Percentiles rank a stretch among this genome's conserved stretches.
phyloP scores from a whole-genome alignment of 2,797 vertebrate species.

The Lepilemur septentrionalis region DNA sequence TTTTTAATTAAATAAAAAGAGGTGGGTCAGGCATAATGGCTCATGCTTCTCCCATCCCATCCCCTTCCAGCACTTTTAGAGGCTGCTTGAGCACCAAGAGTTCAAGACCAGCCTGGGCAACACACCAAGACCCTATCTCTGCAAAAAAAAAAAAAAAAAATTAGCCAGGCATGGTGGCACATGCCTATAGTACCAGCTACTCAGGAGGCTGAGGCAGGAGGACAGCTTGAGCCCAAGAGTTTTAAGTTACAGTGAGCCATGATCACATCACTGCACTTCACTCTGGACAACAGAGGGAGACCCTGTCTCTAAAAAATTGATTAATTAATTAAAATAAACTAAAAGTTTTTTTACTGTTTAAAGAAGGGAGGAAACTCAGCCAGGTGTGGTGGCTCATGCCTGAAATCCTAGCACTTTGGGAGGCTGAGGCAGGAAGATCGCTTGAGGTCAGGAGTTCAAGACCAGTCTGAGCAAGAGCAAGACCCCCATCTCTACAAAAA shows the following conservation, averaged over 20 bases:
- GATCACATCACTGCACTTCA: neutral
- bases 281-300: neutral
- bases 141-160: neutral
- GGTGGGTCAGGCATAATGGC: neutral
- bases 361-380: neutral
- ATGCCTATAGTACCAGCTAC: neutral
- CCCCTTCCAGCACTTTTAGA: neutral
- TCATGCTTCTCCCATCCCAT: neutral
- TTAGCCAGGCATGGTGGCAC: neutral
- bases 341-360: neutral
- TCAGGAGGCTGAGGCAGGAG: neutral
- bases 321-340: neutral
- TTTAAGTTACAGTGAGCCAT: neutral
- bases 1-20: neutral
- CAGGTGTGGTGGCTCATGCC: neutral
- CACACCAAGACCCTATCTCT: neutral
- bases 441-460: neutral
- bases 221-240: neutral
- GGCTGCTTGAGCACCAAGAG: neutral
- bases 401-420: neutral
- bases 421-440: neutral
- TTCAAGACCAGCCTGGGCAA: neutral
- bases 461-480: neutral
- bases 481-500: neutral
- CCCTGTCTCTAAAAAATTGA: neutral